Evolutionary conservation across 2,888 invertebrate species (phyloP).

Genomic region (Caenorhabditis becei): DNA sequence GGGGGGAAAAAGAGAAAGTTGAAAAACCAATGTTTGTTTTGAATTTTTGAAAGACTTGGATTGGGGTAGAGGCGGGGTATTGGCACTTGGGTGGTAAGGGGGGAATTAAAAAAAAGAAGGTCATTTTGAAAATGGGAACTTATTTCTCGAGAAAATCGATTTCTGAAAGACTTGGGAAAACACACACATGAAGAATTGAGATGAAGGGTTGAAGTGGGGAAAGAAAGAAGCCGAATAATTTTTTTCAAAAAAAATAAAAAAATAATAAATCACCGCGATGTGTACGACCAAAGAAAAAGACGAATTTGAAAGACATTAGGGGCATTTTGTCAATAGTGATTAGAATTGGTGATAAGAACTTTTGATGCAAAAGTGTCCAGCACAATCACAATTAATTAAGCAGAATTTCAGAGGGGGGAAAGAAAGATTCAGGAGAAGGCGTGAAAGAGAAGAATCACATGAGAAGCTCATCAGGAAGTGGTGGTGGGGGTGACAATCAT

Average conservation of each 20-base stretch:
- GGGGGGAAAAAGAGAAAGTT: conserved; percentile 8
- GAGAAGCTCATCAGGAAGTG: conserved; percentile 48
- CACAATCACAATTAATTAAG: conserved; percentile 46
- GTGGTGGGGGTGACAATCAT: conserved; percentile 4
- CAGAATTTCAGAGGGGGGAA: not conserved
- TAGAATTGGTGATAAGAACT: conserved; percentile 22
- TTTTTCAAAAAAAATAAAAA: conserved; percentile 2
- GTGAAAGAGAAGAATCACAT: conserved; percentile 36
- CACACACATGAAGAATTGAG: conserved; percentile 1
- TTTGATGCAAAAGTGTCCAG: conserved; percentile 61
- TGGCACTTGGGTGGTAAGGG: not conserved
- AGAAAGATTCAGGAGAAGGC: not conserved
- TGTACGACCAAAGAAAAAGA: conserved; percentile 42
- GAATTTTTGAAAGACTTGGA: not conserved
- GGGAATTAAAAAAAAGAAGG: conserved; percentile 7
- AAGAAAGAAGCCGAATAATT: not conserved
- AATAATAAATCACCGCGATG: conserved; percentile 42
- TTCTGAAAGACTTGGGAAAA: conserved; percentile 47
- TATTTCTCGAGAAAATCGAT: not conserved
- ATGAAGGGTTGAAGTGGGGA: not conserved
- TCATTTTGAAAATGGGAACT: too few species aligned
- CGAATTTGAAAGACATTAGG: conserved; percentile 44
- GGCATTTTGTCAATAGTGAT: conserved; percentile 51
- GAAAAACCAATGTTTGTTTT: not conserved
- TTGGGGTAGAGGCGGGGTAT: conserved; percentile 3